A percentile compares a stretch with the other conserved stretches of the same genome.
phyloP scores from a whole-genome alignment of 2,888 invertebrate species.

The Agrochola macilenta region DNA sequence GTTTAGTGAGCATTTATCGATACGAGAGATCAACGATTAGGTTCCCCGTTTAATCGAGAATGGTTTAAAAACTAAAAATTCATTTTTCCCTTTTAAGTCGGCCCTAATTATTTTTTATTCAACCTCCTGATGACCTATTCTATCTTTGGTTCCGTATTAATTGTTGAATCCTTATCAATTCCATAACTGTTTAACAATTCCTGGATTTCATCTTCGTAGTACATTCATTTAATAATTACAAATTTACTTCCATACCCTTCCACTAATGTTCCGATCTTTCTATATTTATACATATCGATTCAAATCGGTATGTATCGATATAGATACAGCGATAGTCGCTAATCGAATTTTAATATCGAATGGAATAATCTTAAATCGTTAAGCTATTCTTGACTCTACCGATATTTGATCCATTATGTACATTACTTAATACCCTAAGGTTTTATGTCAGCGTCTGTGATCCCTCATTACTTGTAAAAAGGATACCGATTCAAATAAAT shows the following conservation, averaged over 20 bases:
- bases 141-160: slow-evolving; percentile 86
- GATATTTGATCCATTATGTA: slow-evolving; percentile 85
- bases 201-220: slow-evolving; percentile 72
- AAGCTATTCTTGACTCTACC: slow-evolving; percentile 74
- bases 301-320: slow-evolving; percentile 55
- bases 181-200: slow-evolving; percentile 84
- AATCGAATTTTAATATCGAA: slow-evolving; percentile 61
- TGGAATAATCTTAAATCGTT: slow-evolving; percentile 65
- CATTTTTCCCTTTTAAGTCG: slow-evolving; percentile 47
- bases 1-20: slow-evolving; percentile 66
- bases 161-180: slow-evolving; percentile 84
- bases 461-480: slow-evolving; percentile 85
- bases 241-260: slow-evolving; percentile 53
- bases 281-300: slow-evolving; percentile 59
- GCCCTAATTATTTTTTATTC: slow-evolving; percentile 57
- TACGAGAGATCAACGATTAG: slow-evolving; percentile 57
- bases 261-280: slow-evolving; percentile 52
- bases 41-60: slow-evolving; percentile 43
- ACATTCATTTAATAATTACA: slow-evolving; percentile 59
- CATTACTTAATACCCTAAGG: slow-evolving; percentile 80
- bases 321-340: slow-evolving; percentile 54
- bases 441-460: slow-evolving; percentile 81
- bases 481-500: slow-evolving; percentile 74
- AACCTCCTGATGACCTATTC: slow-evolving; percentile 65
- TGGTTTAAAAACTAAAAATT: slow-evolving; percentile 55